These are phyloP conservation scores for Entelurus aequoreus DNA, from an alignment of 2,113 vertebrate species.

Conservation along the genomic window DNA sequence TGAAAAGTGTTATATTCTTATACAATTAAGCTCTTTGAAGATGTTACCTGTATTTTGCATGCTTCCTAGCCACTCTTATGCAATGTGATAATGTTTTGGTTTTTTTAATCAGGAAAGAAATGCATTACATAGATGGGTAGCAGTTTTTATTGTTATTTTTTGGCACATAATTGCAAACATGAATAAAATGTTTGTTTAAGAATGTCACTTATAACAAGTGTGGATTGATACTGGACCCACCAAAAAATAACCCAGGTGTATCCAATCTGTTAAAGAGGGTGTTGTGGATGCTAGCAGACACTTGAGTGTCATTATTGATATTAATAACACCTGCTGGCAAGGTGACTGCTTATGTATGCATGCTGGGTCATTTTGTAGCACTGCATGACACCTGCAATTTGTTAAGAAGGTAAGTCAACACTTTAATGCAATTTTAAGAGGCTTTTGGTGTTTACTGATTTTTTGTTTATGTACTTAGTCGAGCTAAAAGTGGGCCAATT, in stretches of 20 bases:
- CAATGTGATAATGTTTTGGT: slow-evolving; percentile 17
- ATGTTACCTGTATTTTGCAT: slow-evolving; percentile 15
- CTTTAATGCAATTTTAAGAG: too few relatives aligned
- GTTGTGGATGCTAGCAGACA: too few relatives aligned
- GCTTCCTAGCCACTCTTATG: neutral
- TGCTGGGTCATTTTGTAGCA: neutral
- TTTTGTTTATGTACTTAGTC: too few relatives aligned
- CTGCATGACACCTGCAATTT: too few relatives aligned
- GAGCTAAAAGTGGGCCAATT: too few relatives aligned
- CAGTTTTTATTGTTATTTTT: slow-evolving; percentile 18
- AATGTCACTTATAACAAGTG: neutral
- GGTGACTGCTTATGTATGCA: neutral
- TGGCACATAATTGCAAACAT: slow-evolving; percentile 22
- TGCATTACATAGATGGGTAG: neutral
- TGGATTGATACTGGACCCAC: neutral
- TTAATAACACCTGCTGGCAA: neutral
- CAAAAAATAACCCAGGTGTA: neutral
- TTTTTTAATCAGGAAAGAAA: neutral
- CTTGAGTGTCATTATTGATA: neutral
- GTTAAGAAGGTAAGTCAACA: too few relatives aligned
- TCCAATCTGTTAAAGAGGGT: neutral
- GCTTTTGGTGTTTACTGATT: too few relatives aligned
- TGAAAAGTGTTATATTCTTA: slow-evolving; percentile 37
- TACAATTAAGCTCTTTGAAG: neutral
- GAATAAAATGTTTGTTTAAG: slow-evolving; percentile 3